A percentile compares a stretch with the other conserved stretches of the same genome.
These are phyloP conservation scores for Hermetia illucens DNA, from an alignment of 1,140 invertebrate species.

Conservation along the genomic window DNA sequence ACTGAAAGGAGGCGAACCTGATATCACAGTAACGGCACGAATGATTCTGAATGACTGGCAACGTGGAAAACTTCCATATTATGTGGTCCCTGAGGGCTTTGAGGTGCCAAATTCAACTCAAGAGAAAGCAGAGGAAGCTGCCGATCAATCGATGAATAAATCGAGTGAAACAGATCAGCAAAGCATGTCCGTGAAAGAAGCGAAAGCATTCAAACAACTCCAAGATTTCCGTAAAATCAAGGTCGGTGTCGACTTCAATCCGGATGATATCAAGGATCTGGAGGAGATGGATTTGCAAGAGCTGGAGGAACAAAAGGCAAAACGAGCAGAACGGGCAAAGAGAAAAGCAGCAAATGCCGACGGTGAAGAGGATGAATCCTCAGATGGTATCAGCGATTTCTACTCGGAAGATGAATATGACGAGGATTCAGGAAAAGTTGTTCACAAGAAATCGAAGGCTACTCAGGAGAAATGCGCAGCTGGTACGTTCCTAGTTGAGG, in stretches of 20 bases:
- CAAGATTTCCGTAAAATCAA: constrained; percentile 74
- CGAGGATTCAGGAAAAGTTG: constrained; percentile 24
- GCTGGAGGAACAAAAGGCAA: constrained; percentile 35
- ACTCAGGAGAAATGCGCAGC: constrained; percentile 36
- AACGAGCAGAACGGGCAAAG: constrained; percentile 26
- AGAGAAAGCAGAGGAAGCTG: constrained; percentile 11
- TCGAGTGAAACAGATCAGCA: constrained; percentile 2
- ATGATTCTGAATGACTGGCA: constrained; percentile 99
- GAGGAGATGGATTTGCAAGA: constrained; percentile 37
- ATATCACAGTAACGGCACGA: constrained; percentile 72
- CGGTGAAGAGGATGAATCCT: constrained; percentile 28
- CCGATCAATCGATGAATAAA: constrained; percentile 10
- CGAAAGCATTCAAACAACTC: constrained; percentile 29
- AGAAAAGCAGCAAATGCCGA: constrained; percentile 18
- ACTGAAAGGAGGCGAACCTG: constrained; percentile 91
- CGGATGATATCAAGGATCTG: constrained; percentile 46
- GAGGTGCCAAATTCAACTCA: constrained; percentile 40
- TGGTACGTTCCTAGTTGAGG: constrained; percentile 43
- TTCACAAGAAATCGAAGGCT: constrained; percentile 32
- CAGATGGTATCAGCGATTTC: constrained; percentile 41
- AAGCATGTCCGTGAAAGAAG: constrained; percentile 25
- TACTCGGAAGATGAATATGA: constrained; percentile 43
- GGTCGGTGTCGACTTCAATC: constrained; percentile 55
- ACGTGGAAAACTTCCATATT: constrained; percentile 91
- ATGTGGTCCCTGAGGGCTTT: constrained; percentile 69